phyloP scores from a whole-genome alignment of 92 coral and sea anemone species.

The Palythoa caribaeorum region DNA sequence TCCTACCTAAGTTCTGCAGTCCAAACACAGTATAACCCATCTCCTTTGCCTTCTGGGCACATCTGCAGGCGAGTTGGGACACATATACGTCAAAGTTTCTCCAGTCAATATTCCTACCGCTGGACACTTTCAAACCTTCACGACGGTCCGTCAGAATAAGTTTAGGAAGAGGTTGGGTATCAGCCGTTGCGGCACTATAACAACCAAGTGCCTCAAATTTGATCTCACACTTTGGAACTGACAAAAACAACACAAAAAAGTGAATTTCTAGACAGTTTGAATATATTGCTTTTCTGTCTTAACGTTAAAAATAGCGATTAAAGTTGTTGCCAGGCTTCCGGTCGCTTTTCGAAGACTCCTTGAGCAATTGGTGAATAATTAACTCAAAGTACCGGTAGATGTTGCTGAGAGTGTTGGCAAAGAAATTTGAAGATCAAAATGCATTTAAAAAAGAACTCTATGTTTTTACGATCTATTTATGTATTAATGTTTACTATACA shows the following conservation, averaged over 20 bases:
- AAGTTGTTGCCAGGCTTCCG: too few relatives aligned
- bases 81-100: constrained; percentile 31
- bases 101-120: constrained; percentile 50
- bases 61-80: constrained; percentile 45
- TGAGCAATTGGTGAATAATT: too few relatives aligned
- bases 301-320: too few relatives aligned
- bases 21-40: constrained; percentile 43
- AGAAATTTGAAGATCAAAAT: too few relatives aligned
- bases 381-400: too few relatives aligned
- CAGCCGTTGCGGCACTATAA: neutral
- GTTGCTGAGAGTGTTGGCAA: too few relatives aligned
- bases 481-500: too few relatives aligned
- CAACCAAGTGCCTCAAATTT: constrained; percentile 48
- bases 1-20: constrained; percentile 50
- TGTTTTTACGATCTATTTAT: too few relatives aligned
- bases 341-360: too few relatives aligned
- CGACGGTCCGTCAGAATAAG: constrained; percentile 39
- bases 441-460: too few relatives aligned
- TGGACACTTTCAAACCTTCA: neutral
- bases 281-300: too few relatives aligned
- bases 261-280: too few relatives aligned
- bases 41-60: constrained; percentile 30
- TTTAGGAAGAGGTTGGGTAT: constrained; percentile 26
- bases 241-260: neutral
- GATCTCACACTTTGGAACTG: constrained; percentile 18